These are phyloP conservation scores for Teleogryllus oceanicus DNA, from an alignment of 2,888 invertebrate genomes.

Conservation along the genomic window DNA sequence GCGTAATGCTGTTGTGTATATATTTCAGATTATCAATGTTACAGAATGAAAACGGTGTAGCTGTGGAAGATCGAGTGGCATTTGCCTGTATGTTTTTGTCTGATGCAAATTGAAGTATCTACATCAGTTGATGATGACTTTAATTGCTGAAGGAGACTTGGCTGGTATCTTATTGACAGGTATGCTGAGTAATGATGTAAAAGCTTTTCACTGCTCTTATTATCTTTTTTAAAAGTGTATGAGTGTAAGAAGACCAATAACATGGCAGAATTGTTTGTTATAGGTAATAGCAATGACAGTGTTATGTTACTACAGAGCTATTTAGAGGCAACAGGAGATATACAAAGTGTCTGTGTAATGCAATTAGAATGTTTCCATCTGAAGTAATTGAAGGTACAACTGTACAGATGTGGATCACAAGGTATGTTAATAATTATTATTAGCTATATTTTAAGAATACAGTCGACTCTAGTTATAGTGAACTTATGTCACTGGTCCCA, in stretches of 20 bases:
- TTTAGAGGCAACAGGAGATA: conserved; percentile 81
- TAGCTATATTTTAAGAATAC: background rate
- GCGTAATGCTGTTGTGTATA: background rate
- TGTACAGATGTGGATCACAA: conserved; percentile 59
- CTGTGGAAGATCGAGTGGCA: conserved; percentile 84
- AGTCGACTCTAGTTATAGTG: background rate
- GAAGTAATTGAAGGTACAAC: conserved; percentile 59
- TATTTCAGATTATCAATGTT: no score
- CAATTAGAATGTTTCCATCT: conserved; percentile 71
- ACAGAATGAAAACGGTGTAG: conserved; percentile 78
- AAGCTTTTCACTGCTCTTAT: background rate
- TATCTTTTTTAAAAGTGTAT: background rate
- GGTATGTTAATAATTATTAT: conserved; percentile 47
- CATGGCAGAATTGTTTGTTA: conserved; percentile 28
- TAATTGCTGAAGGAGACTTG: conserved; percentile 74
- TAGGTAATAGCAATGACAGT: conserved; percentile 70
- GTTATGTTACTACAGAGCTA: conserved; percentile 80
- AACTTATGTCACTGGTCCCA: no score
- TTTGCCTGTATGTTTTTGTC: conserved; percentile 84
- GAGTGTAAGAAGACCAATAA: background rate
- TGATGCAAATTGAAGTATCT: conserved; percentile 76
- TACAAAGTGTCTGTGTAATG: conserved; percentile 85
- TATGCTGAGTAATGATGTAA: conserved; percentile 36
- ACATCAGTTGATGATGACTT: conserved; percentile 62
- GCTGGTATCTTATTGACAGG: conserved; percentile 83